Conservation (phyloP, 2,888 invertebrate genomes). For the Oligia strigilis region DNA sequence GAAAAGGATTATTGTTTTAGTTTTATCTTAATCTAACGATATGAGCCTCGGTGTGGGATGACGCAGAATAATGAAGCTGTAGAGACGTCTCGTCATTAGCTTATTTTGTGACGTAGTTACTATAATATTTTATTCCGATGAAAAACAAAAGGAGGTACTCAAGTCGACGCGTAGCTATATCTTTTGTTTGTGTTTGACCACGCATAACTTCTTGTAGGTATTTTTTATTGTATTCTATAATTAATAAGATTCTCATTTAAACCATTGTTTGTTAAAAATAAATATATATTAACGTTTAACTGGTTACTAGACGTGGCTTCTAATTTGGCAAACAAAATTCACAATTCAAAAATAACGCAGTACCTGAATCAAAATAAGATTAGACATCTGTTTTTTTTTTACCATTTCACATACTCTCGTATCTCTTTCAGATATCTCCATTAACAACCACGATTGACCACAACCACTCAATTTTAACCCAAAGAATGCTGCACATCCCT, state of each 20-base stretch:
- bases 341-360: not conserved
- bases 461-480: not conserved
- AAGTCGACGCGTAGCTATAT: not conserved
- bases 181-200: not conserved
- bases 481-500: conserved; percentile 36
- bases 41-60: conserved; percentile 81
- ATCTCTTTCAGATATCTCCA: not conserved
- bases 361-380: not conserved
- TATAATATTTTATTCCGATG: not conserved
- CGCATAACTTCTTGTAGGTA: not conserved
- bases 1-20: conserved; percentile 90
- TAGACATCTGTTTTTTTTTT: too few relatives aligned
- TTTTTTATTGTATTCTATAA: not conserved
- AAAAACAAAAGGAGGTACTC: not conserved
- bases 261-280: not conserved
- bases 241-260: not conserved
- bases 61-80: conserved; percentile 65
- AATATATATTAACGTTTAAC: not conserved
- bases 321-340: not conserved
- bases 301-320: not conserved
- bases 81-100: conserved; percentile 58
- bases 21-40: conserved; percentile 89
- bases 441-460: not conserved
- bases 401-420: not conserved
- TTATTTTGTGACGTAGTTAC: not conserved